These are phyloP conservation scores for Grapholita molesta DNA, from an alignment of 1,140 invertebrate genomes.

Conservation along the genomic window DNA sequence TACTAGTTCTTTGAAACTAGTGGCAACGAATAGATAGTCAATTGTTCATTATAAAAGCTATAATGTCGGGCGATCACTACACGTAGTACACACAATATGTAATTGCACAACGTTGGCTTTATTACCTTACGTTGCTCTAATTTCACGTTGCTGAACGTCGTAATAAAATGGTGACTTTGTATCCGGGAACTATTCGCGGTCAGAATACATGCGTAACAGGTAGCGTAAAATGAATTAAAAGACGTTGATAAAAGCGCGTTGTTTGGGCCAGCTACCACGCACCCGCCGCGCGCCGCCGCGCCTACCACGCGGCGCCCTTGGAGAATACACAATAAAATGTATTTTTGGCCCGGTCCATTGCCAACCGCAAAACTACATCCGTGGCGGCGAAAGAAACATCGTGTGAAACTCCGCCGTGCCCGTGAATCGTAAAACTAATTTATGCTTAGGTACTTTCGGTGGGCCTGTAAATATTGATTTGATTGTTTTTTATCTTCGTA, in stretches of 20 bases:
- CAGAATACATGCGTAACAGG: neutral
- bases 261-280: neutral
- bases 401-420: conserved; percentile 29
- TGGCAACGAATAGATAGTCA: too few species aligned
- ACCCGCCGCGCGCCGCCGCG: conserved; percentile 24
- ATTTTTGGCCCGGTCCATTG: conserved; percentile 69
- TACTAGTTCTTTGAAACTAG: too few species aligned
- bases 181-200: conserved; percentile 55
- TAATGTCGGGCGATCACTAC: too few species aligned
- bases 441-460: conserved; percentile 8
- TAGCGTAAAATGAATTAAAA: conserved; percentile 6
- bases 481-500: neutral
- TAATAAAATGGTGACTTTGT: neutral
- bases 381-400: conserved; percentile 54
- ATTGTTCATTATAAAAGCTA: too few species aligned
- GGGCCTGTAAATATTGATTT: conserved; percentile 14
- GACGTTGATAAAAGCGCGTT: neutral
- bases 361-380: conserved; percentile 60
- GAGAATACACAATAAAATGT: conserved; percentile 62
- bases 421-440: conserved; percentile 1
- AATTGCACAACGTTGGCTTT: too few species aligned
- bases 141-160: neutral
- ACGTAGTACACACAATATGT: too few species aligned
- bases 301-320: conserved; percentile 53
- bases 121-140: neutral